A percentile compares a stretch with the other conserved stretches of the same genome.
Evolutionary conservation across 2,113 vertebrate species (phyloP).

Genomic region (Propithecus coquereli): DNA sequence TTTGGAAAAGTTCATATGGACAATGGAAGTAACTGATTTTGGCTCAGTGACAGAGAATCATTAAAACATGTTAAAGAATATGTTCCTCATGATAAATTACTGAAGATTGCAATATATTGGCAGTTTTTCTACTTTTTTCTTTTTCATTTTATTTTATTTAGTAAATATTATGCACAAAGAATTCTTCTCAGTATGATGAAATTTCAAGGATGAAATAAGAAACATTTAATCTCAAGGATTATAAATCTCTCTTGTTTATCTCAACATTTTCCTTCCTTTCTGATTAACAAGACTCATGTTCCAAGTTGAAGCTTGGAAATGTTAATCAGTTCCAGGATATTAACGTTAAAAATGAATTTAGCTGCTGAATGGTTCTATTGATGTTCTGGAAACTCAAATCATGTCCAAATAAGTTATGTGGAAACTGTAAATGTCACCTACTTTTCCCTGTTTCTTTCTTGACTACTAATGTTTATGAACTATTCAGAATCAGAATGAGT

Average conservation of each 20-base stretch:
- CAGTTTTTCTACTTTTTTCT: neutral
- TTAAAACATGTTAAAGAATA: neutral
- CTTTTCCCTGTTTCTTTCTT: slow-evolving; percentile 16
- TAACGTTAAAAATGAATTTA: slow-evolving; percentile 20
- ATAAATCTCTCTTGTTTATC: neutral
- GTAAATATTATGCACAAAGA: neutral
- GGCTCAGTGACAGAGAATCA: neutral
- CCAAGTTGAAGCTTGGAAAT: neutral
- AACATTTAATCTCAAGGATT: neutral
- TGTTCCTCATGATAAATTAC: neutral
- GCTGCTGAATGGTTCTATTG: neutral
- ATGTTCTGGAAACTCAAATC: slow-evolving; percentile 45
- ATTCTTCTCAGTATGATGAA: neutral
- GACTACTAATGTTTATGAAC: slow-evolving; percentile 3
- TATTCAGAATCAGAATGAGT: neutral
- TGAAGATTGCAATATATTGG: neutral
- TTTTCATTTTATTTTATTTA: neutral
- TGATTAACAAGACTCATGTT: neutral
- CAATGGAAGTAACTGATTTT: neutral
- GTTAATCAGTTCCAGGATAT: neutral
- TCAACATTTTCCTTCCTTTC: neutral
- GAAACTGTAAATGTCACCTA: neutral
- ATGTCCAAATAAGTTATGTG: slow-evolving; percentile 14
- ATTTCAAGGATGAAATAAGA: neutral
- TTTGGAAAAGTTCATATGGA: neutral